Conservation (phyloP, 2,113 vertebrate species). For the Plecturocebus donacophilus region DNA sequence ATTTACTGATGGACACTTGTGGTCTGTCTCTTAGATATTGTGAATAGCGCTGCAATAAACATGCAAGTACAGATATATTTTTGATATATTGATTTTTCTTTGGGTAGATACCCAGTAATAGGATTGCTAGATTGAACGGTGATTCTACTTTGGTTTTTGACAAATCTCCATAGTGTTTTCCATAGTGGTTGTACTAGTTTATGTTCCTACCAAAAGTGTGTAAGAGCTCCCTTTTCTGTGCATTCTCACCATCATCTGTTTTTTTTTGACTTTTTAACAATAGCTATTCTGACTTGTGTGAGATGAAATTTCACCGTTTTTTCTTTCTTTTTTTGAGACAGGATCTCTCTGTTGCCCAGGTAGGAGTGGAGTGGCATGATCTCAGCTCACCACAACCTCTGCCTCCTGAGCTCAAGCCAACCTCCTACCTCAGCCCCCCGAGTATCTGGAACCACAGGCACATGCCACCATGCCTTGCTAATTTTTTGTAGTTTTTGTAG, state of each 20-base stretch:
- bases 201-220: neutral
- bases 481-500: too few relatives aligned
- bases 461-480: too few relatives aligned
- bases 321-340: too few relatives aligned
- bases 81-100: neutral
- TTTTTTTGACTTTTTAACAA: neutral
- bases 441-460: too few relatives aligned
- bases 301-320: too few relatives aligned
- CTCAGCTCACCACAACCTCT: too few relatives aligned
- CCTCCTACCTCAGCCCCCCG: too few relatives aligned
- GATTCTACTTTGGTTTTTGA: neutral
- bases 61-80: neutral
- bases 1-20: neutral
- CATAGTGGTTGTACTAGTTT: neutral
- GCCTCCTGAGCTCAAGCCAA: too few relatives aligned
- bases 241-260: neutral
- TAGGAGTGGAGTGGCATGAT: too few relatives aligned
- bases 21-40: neutral
- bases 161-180: neutral
- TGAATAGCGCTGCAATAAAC: neutral
- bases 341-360: too few relatives aligned
- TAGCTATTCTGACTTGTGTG: neutral
- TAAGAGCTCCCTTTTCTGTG: neutral
- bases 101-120: neutral
- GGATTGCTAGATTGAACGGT: neutral